Evolutionary conservation across 2,113 vertebrate species (phyloP), one percentile per base, ranked within the genome.

Genomic region (Ranitomeya imitator): DNA sequence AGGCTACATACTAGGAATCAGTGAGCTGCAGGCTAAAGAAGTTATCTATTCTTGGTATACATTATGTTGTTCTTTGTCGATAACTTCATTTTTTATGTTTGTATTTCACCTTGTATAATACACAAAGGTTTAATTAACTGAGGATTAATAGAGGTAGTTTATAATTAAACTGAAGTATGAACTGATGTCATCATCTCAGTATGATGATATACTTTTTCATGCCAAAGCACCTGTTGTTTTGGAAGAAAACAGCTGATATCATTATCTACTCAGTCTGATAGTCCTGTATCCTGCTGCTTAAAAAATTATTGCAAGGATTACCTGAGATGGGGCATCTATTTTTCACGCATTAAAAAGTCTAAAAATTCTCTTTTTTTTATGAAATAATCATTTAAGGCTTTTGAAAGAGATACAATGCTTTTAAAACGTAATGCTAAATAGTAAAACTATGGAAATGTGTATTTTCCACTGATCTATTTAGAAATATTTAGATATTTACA

Each of bases 211-310:
- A 98, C 95, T 94, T 95, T 96, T 95, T 96, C 95, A 93, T 97
- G 98, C 97, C 98, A 99, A 98, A 96, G 97, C 98, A 99, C 98
- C 98, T 99, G 98, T 99, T 99, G 98, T 99, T 98, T 97, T 97
- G 96, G 96, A 97, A 97, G 92, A 94, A 96, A 97, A 96, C 98
- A 99, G 98, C 97, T 99, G 98, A 99, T 97, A 97, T 99, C 97
- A 99, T 99, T 99, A 99, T 98, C 98, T 96, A 96, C 97, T 92
- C 98, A 99, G 97, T 96, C 97, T 97, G 98, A 98, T 95, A 95
- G 95, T 95, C 96, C 94, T 94, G 93, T 94, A 96, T 95, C 97
- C 97, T 90, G 97, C 97, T 97, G 97, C 94, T 97, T 97, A 96
- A 96, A 97, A 97, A 97, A 98, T 97, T 97, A 97, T 97, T 96